Conservation (phyloP, 30 jellyfish, hydroid and myxozoan genomes). For the Aurelia sp. region DNA sequence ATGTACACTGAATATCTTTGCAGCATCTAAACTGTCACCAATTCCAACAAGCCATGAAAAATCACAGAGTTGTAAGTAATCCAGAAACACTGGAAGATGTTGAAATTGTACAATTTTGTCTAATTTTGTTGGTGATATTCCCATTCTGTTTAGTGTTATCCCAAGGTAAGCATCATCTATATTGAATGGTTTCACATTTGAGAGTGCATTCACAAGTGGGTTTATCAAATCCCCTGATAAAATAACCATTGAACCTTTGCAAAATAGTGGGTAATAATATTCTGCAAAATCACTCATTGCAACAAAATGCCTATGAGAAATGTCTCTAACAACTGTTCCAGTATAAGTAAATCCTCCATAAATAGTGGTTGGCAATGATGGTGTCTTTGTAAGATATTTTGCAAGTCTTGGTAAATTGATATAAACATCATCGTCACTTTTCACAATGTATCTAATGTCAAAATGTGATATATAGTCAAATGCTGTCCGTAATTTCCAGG, state of each 20-base stretch:
- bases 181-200: conserved; percentile 67
- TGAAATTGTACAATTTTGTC: conserved; percentile 64
- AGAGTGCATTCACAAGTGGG: conserved; percentile 40
- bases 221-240: conserved; percentile 64
- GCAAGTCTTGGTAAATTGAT: conserved; percentile 56
- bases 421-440: conserved; percentile 84
- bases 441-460: conserved; percentile 53
- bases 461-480: conserved; percentile 42
- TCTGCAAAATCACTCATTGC: conserved; percentile 34
- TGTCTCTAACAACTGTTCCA: conserved; percentile 58
- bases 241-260: conserved; percentile 76
- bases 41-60: conserved; percentile 59
- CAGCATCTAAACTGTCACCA: conserved; percentile 82
- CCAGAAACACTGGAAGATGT: conserved; percentile 51
- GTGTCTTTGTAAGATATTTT: conserved; percentile 20
- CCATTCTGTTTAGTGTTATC: conserved; percentile 60
- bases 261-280: conserved; percentile 48
- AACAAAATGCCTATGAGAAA: conserved; percentile 69
- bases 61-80: conserved; percentile 71
- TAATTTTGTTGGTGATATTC: conserved; percentile 57
- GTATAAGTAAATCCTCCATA: conserved; percentile 77
- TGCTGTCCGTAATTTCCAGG: conserved; percentile 71
- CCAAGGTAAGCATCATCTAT: conserved; percentile 97
- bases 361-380: conserved; percentile 21
- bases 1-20: conserved; percentile 57